Conservation (phyloP, 2,888 invertebrate genomes). For the Leucoptera coffeella region DNA sequence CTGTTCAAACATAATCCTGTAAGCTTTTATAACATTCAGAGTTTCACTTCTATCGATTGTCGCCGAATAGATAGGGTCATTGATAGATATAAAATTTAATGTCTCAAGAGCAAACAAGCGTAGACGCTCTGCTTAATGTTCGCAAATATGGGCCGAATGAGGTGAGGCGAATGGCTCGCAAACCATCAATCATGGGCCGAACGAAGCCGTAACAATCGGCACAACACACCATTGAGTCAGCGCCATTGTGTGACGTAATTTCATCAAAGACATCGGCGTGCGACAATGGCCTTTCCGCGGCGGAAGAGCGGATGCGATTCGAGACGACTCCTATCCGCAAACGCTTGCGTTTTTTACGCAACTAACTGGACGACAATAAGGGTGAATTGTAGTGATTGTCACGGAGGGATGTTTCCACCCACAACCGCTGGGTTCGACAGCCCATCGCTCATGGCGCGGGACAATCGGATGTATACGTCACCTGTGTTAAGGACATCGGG, state of each 20-base stretch:
- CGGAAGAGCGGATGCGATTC: slow-evolving; percentile 52
- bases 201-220: slow-evolving; percentile 43
- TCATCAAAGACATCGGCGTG: slow-evolving; percentile 47
- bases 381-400: slow-evolving; percentile 19
- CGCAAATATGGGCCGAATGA: too few species aligned
- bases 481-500: too few species aligned
- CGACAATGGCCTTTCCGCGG: slow-evolving; percentile 29
- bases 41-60: too few species aligned
- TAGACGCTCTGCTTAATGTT: too few species aligned
- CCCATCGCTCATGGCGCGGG: slow-evolving; percentile 36
- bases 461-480: slow-evolving; percentile 49
- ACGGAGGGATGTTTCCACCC: slow-evolving; percentile 51
- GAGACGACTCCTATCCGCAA: slow-evolving; percentile 39
- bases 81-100: too few species aligned
- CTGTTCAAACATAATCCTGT: too few species aligned
- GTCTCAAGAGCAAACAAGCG: too few species aligned
- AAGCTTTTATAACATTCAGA: too few species aligned
- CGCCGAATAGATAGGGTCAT: too few species aligned
- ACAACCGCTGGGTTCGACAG: slow-evolving; percentile 24
- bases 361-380: slow-evolving; percentile 22
- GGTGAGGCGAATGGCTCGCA: slow-evolving; percentile 14
- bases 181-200: slow-evolving; percentile 41
- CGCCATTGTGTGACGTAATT: slow-evolving; percentile 43
- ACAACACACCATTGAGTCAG: slow-evolving; percentile 39
- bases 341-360: slow-evolving; percentile 35